These are phyloP conservation scores for Drymonia ruficornis DNA, from an alignment of 2,888 invertebrate genomes.

Conservation along the genomic window DNA sequence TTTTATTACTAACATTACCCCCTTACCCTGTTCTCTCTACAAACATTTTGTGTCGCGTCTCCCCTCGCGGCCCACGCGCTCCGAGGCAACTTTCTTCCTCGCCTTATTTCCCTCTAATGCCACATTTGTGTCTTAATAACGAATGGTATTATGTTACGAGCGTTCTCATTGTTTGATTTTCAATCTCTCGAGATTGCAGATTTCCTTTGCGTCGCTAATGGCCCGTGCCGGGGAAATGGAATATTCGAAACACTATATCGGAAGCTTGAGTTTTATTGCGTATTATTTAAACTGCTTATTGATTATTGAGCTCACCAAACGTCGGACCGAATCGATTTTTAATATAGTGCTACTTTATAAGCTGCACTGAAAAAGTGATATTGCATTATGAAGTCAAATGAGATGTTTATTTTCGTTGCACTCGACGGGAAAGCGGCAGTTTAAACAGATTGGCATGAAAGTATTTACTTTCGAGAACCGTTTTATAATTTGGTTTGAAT, in stretches of 20 bases:
- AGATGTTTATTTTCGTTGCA: constrained; percentile 68
- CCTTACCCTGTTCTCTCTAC: constrained; percentile 71
- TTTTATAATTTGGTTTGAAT: constrained; percentile 35
- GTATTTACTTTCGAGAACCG: constrained; percentile 46
- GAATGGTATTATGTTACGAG: constrained; percentile 74
- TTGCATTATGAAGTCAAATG: constrained; percentile 69
- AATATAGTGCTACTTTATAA: constrained; percentile 50
- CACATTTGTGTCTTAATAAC: constrained; percentile 81
- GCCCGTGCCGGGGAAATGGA: constrained; percentile 58
- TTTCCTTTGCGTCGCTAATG: constrained; percentile 69
- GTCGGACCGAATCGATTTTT: constrained; percentile 45
- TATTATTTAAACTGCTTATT: constrained; percentile 64
- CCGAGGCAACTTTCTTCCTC: constrained; percentile 56
- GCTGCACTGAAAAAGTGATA: constrained; percentile 54
- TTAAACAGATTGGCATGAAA: constrained; percentile 50
- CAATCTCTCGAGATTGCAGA: constrained; percentile 72
- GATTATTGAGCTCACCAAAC: constrained; percentile 49
- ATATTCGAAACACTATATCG: constrained; percentile 63
- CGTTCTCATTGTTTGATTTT: constrained; percentile 77
- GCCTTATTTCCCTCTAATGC: constrained; percentile 75
- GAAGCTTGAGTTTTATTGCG: constrained; percentile 53
- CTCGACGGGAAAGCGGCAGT: constrained; percentile 54
- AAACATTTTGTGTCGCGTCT: constrained; percentile 74
- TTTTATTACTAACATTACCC: constrained; percentile 80
- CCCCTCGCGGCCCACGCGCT: constrained; percentile 44